Conservation (phyloP, 1,140 invertebrate genomes). For the Helicorthomorpha holstii region DNA sequence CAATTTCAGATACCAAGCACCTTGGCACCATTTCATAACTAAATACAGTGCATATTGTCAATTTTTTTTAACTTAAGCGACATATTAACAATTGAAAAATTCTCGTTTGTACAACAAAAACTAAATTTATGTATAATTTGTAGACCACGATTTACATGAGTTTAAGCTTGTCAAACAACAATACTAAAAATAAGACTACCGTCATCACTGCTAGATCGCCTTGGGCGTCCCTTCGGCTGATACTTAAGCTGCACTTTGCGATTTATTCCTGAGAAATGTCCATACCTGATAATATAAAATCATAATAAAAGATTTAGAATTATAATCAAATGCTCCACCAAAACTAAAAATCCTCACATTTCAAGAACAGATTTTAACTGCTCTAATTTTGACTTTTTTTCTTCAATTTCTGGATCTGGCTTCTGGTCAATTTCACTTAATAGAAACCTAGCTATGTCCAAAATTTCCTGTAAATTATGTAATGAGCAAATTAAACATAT, state of each 20-base stretch:
- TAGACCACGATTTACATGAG: too few relatives aligned
- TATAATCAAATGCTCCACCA: constrained; percentile 6
- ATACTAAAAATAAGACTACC: too few relatives aligned
- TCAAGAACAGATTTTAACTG: constrained; percentile 96
- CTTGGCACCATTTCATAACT: too few relatives aligned
- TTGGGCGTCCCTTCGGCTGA: constrained; percentile 81
- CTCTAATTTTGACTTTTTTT: constrained; percentile 89
- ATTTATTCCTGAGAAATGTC: constrained; percentile 99
- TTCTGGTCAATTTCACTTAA: constrained; percentile 71
- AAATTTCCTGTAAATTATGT: constrained; percentile 54
- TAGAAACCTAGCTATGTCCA: constrained; percentile 81
- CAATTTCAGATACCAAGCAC: too few relatives aligned
- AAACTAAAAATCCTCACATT: constrained; percentile 50
- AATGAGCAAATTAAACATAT: too few relatives aligned
- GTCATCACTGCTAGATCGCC: constrained; percentile 87
- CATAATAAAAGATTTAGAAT: not conserved
- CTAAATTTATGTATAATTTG: too few relatives aligned
- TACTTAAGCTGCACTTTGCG: constrained; percentile 99
- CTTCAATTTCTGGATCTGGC: constrained; percentile 82
- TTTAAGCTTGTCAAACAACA: too few relatives aligned
- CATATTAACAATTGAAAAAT: too few relatives aligned
- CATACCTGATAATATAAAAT: constrained; percentile 53
- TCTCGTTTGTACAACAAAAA: too few relatives aligned
- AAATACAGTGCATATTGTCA: too few relatives aligned
- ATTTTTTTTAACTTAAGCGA: too few relatives aligned